Evolutionary conservation across 2,113 vertebrate genomes (phyloP), one percentile per base, ranked within the genome.

Genomic region (Oncorhynchus clarkii): DNA sequence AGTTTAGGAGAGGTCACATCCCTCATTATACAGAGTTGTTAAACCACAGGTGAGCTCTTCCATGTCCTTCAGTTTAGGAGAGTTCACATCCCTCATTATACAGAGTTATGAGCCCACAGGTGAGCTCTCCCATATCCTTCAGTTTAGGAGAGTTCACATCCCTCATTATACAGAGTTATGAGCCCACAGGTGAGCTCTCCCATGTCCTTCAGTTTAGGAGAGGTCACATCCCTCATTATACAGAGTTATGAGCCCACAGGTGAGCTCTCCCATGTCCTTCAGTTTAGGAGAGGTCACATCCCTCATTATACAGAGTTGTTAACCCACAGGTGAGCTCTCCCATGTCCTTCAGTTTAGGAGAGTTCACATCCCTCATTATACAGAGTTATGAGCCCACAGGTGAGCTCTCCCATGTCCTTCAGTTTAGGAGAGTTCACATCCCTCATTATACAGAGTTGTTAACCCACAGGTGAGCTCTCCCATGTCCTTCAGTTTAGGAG

Each of bases 231-330:
- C 29, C 5, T 31, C 29, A 31, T 31, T 34, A 34, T 34, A 6
- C 34, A 34, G 69, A 34, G 34, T 51, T 14, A 51, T 51, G 13
- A 34, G 2, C 2, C 9, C 48, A 49, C 48, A 12, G 48, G 48
- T 49, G 48, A 49, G 11, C 13, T 14, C 48, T 74, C 79, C 73
- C 27, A 9, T 27, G 70, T 86, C 76, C 72, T 9, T 70, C 6
- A 69, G 71, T 67, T 39, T 39, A 82, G 18, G 20, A 60, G 59
- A n/a, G 57, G n/a, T n/a, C 16, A 85, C 34, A 34, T 34, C 34
- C 34, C 34, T 34, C 34, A 34, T 34, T 34, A 34, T 34, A 1
- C 34, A 34, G 69, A 34, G 34, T 51, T 16, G 16, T 51, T 0
- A 39, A 0, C 2, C 12, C 49, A 51, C 49, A 13, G 49, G 49